phyloP scores from a whole-genome alignment of 2,888 invertebrate species.

The Papilio gigon region DNA sequence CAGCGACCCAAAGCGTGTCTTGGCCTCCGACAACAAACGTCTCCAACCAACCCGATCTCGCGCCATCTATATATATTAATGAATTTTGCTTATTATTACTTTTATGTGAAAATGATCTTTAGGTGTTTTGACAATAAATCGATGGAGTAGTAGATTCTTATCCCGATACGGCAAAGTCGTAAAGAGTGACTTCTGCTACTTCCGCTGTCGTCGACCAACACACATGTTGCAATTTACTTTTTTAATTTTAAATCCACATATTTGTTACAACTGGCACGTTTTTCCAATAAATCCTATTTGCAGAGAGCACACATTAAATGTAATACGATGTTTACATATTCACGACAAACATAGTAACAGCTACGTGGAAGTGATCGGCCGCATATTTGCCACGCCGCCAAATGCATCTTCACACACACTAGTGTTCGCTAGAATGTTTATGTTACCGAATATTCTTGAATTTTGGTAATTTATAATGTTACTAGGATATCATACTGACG shows the following conservation, averaged over 20 bases:
- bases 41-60: too few relatives aligned
- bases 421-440: conserved; percentile 4
- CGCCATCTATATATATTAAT: too few relatives aligned
- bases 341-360: conserved; percentile 37
- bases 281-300: neutral
- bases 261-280: neutral
- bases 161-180: too few relatives aligned
- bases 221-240: neutral
- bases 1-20: too few relatives aligned
- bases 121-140: too few relatives aligned
- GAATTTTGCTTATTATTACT: too few relatives aligned
- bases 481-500: neutral
- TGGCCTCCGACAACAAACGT: too few relatives aligned
- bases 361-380: conserved; percentile 29
- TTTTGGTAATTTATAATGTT: neutral
- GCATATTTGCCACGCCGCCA: conserved; percentile 39
- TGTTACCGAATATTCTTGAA: neutral
- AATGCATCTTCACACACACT: conserved; percentile 29
- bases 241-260: neutral
- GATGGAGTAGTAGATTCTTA: too few relatives aligned
- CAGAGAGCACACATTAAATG: conserved; percentile 23
- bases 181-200: too few relatives aligned
- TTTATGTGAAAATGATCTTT: too few relatives aligned
- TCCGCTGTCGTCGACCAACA: too few relatives aligned
- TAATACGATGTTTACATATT: conserved; percentile 31